phyloP scores from a whole-genome alignment of 1,140 invertebrate species.

The Argopecten irradians region DNA sequence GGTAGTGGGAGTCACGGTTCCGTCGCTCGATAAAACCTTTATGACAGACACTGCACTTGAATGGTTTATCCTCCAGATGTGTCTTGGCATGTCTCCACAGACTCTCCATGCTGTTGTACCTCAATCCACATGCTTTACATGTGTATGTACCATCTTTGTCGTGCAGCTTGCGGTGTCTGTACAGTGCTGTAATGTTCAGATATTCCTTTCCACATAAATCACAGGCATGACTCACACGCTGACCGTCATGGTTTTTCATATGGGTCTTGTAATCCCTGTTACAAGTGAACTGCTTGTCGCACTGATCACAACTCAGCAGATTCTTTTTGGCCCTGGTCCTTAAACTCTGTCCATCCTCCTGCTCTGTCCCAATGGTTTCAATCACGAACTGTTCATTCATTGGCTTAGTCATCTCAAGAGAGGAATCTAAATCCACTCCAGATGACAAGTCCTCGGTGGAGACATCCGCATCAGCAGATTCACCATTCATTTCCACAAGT shows the following conservation, averaged over 20 bases:
- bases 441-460: not conserved
- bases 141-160: not conserved
- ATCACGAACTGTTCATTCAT: not conserved
- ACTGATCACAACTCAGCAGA: not conserved
- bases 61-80: conserved; percentile 4
- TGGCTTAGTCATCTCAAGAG: not conserved
- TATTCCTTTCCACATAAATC: not conserved
- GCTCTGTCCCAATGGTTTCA: not conserved
- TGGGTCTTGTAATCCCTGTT: conserved; percentile 15
- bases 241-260: not conserved
- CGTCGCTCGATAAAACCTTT: not conserved
- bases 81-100: not conserved
- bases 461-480: not conserved
- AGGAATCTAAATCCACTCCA: not conserved
- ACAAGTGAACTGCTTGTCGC: not conserved
- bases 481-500: not conserved
- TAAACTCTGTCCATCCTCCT: not conserved
- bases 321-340: not conserved
- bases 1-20: not conserved
- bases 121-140: not conserved
- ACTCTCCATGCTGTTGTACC: conserved; percentile 2
- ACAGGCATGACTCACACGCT: not conserved
- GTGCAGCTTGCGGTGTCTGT: not conserved
- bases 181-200: not conserved
- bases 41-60: not conserved